phyloP scores from a whole-genome alignment of 2,113 vertebrate genomes.

The Picathartes gymnocephalus region DNA sequence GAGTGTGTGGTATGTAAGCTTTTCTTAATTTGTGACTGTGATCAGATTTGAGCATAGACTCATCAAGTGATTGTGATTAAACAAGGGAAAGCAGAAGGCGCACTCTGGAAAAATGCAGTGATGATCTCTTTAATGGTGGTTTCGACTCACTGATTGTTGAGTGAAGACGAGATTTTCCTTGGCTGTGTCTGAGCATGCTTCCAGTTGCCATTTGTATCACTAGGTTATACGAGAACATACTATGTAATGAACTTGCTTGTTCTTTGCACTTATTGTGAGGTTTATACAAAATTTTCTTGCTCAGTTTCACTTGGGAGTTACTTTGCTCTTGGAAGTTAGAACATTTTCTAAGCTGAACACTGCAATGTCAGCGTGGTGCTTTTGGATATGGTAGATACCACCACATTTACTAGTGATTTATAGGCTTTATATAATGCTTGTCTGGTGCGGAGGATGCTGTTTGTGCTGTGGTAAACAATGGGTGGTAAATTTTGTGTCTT shows the following conservation, averaged over 20 bases:
- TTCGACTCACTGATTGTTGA: conserved; percentile 11
- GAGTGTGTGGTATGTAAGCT: conserved; percentile 88
- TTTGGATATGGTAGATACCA: neutral
- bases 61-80: neutral
- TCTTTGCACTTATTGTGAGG: neutral
- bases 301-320: neutral
- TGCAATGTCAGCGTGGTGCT: neutral
- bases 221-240: neutral
- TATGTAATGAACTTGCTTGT: neutral
- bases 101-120: conserved; percentile 2
- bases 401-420: neutral
- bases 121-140: conserved; percentile 19
- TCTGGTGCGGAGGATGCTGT: neutral
- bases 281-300: neutral
- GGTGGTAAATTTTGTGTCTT: conserved; percentile 41
- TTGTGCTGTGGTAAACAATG: neutral
- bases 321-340: neutral
- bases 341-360: neutral
- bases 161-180: conserved; percentile 41
- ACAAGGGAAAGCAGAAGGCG: neutral
- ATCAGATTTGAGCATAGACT: neutral
- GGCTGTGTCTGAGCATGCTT: conserved; percentile 47
- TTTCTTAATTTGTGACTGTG: neutral
- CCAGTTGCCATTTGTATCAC: neutral
- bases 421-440: neutral